Evolutionary conservation across 37 sponge, comb jelly and placozoan genomes (phyloP).

Genomic region (Aplysina aerophoba): DNA sequence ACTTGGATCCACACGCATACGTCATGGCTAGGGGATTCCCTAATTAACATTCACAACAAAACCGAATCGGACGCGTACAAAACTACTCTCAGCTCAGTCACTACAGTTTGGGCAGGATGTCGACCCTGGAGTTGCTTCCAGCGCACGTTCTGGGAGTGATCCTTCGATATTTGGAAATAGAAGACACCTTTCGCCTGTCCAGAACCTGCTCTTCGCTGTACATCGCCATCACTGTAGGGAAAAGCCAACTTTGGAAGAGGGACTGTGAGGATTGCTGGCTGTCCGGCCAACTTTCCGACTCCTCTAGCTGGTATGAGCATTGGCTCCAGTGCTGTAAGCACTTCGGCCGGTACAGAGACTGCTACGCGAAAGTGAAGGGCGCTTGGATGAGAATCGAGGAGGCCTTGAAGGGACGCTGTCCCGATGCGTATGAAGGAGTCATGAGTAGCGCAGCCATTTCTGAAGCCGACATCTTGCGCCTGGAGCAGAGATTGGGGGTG

Average conservation of each 20-base stretch:
- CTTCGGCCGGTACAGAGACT: slow-evolving; percentile 41
- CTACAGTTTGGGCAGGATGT: too few species aligned
- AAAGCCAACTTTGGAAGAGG: not conserved
- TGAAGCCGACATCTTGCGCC: slow-evolving; percentile 5
- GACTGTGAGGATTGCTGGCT: not conserved
- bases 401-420: not conserved
- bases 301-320: slow-evolving; percentile 33
- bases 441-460: slow-evolving; percentile 12
- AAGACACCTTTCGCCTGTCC: too few species aligned
- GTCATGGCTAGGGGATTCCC: too few species aligned
- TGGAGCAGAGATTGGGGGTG: slow-evolving; percentile 29
- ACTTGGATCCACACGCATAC: too few species aligned
- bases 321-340: slow-evolving; percentile 2
- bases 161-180: too few species aligned
- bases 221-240: too few species aligned
- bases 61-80: too few species aligned
- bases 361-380: slow-evolving; percentile 51
- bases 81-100: too few species aligned
- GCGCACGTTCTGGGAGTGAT: too few species aligned
- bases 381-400: slow-evolving; percentile 48
- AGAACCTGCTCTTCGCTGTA: too few species aligned
- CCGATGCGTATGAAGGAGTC: not conserved
- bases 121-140: too few species aligned
- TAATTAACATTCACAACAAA: too few species aligned
- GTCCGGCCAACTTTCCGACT: not conserved